Percentiles rank a stretch among this genome's conserved stretches.
Conservation (phyloP, 2,113 vertebrate genomes). For the Felis chaus region DNA sequence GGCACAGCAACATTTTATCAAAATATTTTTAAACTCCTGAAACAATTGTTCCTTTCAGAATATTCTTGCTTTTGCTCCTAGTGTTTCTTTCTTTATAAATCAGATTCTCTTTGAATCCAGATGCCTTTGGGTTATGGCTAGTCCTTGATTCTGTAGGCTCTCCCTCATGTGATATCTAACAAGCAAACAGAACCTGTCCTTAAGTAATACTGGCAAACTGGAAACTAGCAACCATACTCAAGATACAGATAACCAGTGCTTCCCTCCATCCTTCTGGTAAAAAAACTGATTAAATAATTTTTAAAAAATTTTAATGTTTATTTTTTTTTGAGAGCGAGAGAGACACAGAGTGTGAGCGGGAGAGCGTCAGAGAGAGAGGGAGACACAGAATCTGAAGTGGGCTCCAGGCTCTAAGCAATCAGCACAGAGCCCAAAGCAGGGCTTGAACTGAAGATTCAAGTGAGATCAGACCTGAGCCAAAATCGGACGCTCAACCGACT, state of each 20-base stretch:
- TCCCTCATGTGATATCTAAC: neutral
- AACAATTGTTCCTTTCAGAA: neutral
- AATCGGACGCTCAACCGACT: too few relatives aligned
- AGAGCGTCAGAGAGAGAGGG: too few relatives aligned
- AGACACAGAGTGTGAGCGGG: too few relatives aligned
- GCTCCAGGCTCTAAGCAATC: too few relatives aligned
- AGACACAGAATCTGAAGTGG: too few relatives aligned
- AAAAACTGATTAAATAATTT: neutral
- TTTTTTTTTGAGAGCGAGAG: too few relatives aligned
- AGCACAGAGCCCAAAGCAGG: too few relatives aligned
- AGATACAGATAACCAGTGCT: neutral
- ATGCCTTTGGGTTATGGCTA: neutral
- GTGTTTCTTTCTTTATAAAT: neutral
- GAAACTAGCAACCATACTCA: neutral
- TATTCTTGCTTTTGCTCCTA: neutral
- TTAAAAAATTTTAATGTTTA: too few relatives aligned
- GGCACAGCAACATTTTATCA: neutral
- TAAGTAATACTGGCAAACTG: neutral
- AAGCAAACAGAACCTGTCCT: neutral
- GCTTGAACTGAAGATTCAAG: too few relatives aligned
- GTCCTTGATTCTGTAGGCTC: neutral
- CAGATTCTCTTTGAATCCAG: neutral
- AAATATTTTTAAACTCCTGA: neutral
- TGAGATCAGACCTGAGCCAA: too few relatives aligned
- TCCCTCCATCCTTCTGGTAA: neutral